A percentile compares a stretch with the other conserved stretches of the same genome.
Evolutionary conservation across 2,113 vertebrate genomes (phyloP).

Genomic region (Zapornia atra): DNA sequence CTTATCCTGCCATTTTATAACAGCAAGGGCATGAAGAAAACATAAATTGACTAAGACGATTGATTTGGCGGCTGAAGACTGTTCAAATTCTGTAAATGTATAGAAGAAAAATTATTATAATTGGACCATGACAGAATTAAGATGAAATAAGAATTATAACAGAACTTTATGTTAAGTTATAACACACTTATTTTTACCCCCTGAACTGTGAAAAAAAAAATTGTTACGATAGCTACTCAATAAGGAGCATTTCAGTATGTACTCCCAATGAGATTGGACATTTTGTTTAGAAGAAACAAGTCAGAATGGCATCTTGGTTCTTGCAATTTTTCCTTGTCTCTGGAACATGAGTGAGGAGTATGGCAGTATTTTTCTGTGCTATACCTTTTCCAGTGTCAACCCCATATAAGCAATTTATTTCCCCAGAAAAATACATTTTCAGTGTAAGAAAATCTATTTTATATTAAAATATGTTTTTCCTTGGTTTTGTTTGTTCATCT

Average conservation of each 20-base stretch:
- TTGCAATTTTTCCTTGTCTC: background rate
- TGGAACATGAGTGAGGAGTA: background rate
- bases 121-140: background rate
- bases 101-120: background rate
- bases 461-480: background rate
- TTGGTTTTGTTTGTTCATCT: background rate
- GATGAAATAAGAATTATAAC: background rate
- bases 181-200: background rate
- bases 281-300: background rate
- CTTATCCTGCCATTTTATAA: background rate
- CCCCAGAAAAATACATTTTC: background rate
- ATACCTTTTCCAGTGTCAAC: background rate
- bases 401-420: background rate
- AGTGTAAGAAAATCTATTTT: background rate
- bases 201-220: background rate
- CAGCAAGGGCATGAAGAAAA: background rate
- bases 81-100: background rate
- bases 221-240: background rate
- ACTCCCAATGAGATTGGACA: fast-evolving
- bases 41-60: background rate
- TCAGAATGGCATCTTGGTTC: background rate
- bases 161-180: background rate
- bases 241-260: background rate
- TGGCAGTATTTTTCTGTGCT: fast-evolving
- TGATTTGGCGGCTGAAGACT: background rate